These are phyloP conservation scores for Trigoniulus corallinus DNA, from an alignment of 1,140 invertebrate species.

Conservation along the genomic window DNA sequence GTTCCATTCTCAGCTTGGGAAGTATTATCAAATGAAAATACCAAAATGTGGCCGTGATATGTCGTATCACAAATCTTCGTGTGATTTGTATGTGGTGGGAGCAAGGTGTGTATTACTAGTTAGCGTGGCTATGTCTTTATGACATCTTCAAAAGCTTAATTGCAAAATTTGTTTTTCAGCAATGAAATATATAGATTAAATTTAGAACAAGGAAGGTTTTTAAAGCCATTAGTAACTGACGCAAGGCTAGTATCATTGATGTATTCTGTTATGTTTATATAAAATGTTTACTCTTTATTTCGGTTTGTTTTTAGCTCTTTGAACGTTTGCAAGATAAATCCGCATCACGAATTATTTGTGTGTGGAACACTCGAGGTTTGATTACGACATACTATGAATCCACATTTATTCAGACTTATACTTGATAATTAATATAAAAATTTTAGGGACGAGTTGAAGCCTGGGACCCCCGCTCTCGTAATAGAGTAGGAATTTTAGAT, in stretches of 20 bases:
- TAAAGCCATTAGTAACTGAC: constrained; percentile 60
- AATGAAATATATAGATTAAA: constrained; percentile 88
- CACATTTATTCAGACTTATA: background rate
- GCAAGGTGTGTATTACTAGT: constrained; percentile 37
- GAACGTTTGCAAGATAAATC: constrained; percentile 77
- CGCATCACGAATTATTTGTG: constrained; percentile 67
- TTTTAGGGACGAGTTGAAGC: constrained; percentile 69
- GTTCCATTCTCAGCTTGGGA: constrained; percentile 81
- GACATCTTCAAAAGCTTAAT: background rate
- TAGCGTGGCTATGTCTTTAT: background rate
- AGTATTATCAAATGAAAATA: constrained; percentile 78
- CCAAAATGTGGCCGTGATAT: constrained; percentile 92
- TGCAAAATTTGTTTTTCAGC: constrained; percentile 28
- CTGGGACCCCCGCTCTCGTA: constrained; percentile 76
- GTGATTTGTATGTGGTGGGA: constrained; percentile 85
- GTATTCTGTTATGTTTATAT: constrained; percentile 1
- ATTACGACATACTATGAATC: background rate
- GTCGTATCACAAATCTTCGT: constrained; percentile 71
- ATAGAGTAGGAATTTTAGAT: constrained; percentile 62
- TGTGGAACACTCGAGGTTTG: constrained; percentile 64
- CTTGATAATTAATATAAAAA: background rate
- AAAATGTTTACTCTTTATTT: background rate
- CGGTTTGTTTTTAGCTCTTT: constrained; percentile 14
- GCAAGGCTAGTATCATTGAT: constrained; percentile 40
- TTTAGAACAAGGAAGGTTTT: constrained; percentile 84